Conservation (phyloP, 1,140 invertebrate species). For the Drosophila setifemur region DNA sequence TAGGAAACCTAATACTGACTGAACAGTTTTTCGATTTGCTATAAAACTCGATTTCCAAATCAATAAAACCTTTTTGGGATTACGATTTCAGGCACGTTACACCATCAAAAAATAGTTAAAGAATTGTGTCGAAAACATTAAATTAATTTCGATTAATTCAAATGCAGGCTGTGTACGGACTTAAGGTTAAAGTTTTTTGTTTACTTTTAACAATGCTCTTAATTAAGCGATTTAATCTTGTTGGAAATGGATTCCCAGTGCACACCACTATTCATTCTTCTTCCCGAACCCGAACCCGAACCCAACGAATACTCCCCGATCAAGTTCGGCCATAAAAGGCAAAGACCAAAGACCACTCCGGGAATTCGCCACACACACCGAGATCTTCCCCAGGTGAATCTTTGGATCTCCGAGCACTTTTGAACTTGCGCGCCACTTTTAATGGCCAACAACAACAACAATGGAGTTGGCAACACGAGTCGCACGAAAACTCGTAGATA, state of each 20-base stretch:
- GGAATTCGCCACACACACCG: constrained; percentile 24
- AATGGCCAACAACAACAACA: background rate
- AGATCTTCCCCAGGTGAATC: constrained; percentile 2
- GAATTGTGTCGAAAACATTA: background rate
- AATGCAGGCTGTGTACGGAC: background rate
- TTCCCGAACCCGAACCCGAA: too few relatives aligned
- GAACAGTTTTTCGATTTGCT: too few relatives aligned
- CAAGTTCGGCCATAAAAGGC: constrained; percentile 23
- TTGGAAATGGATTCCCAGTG: background rate
- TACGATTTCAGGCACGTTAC: too few relatives aligned
- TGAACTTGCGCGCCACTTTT: constrained; percentile 45
- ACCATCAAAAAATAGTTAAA: background rate
- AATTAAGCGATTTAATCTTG: too few relatives aligned
- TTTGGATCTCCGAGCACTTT: constrained; percentile 15
- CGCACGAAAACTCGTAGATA: background rate
- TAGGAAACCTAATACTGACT: too few relatives aligned
- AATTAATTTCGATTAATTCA: background rate
- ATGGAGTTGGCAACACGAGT: background rate
- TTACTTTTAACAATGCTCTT: too few relatives aligned
- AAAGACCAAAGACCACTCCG: background rate
- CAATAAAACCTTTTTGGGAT: too few relatives aligned
- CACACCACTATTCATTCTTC: too few relatives aligned
- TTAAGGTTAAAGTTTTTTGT: too few relatives aligned
- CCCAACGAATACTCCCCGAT: background rate
- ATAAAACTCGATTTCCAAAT: too few relatives aligned